Percentiles rank a stretch among this genome's conserved stretches.
These are phyloP conservation scores for Erannis defoliaria DNA, from an alignment of 2,888 invertebrate species.

Conservation along the genomic window DNA sequence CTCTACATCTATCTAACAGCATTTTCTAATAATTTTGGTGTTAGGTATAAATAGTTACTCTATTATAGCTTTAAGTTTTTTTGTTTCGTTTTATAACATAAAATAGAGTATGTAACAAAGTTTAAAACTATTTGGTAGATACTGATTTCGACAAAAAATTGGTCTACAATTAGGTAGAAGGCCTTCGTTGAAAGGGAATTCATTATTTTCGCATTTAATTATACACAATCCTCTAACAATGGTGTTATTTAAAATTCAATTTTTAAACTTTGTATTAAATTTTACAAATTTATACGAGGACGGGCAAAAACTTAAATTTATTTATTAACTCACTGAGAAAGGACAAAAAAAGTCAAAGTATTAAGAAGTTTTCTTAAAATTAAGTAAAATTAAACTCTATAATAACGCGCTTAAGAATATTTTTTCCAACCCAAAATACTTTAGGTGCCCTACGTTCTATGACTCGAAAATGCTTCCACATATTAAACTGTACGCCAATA, in stretches of 20 bases:
- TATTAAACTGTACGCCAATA: not conserved
- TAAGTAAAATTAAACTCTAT: conserved; percentile 1
- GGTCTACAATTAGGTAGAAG: too few relatives aligned
- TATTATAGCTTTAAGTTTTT: too few relatives aligned
- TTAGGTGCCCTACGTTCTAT: not conserved
- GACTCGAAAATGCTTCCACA: not conserved
- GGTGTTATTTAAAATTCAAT: conserved; percentile 6
- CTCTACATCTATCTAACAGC: too few relatives aligned
- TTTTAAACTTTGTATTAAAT: conserved; percentile 5
- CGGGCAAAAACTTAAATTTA: conserved; percentile 34
- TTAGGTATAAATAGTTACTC: too few relatives aligned
- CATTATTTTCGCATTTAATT: not conserved
- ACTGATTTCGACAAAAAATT: too few relatives aligned
- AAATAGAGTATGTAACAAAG: too few relatives aligned
- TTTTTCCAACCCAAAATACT: not conserved
- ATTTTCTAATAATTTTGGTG: too few relatives aligned
- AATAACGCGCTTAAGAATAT: not conserved
- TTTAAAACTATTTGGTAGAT: too few relatives aligned
- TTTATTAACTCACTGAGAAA: conserved; percentile 21
- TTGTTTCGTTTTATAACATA: too few relatives aligned
- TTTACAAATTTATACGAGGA: conserved; percentile 4
- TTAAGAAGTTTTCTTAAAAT: not conserved
- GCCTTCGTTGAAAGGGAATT: not conserved
- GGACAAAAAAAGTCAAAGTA: conserved; percentile 9
- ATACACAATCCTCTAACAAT: not conserved